These are phyloP conservation scores for Archilochus colubris DNA, from an alignment of 2,113 vertebrate species.

Conservation along the genomic window DNA sequence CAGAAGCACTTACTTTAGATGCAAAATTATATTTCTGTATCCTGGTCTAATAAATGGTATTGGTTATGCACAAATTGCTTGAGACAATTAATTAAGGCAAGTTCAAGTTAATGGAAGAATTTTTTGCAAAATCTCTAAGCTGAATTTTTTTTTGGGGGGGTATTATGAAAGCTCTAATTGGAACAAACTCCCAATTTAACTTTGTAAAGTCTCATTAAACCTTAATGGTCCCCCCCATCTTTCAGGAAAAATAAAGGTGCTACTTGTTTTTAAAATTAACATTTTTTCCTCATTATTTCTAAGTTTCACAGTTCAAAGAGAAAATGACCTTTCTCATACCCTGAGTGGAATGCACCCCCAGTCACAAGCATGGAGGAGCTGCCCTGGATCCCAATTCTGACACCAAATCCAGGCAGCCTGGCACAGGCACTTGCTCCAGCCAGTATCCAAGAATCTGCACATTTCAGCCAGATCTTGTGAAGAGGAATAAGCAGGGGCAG, in stretches of 20 bases:
- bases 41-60: neutral
- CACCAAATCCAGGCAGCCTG: accelerated
- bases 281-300: neutral
- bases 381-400: neutral
- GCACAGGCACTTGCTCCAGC: neutral
- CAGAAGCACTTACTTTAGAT: neutral
- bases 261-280: neutral
- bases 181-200: neutral
- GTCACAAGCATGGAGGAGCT: neutral
- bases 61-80: neutral
- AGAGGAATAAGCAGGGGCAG: neutral
- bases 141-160: neutral
- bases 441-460: accelerated
- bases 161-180: neutral
- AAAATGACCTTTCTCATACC: accelerated
- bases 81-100: neutral
- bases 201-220: neutral
- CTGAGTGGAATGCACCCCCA: neutral
- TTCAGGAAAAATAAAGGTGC: neutral
- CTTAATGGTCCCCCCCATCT: accelerated
- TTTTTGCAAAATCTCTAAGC: neutral
- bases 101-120: neutral
- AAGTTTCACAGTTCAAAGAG: neutral
- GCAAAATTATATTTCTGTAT: neutral
- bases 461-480: neutral